These are phyloP conservation scores for Periplaneta americana DNA, from an alignment of 1,140 invertebrate species.

Conservation along the genomic window DNA sequence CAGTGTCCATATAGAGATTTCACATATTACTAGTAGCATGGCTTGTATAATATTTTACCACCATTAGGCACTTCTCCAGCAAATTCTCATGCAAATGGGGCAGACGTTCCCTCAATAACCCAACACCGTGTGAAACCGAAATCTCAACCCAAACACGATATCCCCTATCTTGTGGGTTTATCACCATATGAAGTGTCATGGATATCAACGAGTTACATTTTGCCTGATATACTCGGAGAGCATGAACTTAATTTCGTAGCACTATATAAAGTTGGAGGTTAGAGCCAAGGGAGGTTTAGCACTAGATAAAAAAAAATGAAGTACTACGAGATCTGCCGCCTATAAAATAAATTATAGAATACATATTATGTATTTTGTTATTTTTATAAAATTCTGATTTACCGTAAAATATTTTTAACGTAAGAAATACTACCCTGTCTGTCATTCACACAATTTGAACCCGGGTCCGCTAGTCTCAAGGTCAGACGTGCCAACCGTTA, in stretches of 20 bases:
- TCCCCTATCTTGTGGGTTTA: background rate
- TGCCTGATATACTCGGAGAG: background rate
- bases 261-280: too few relatives aligned
- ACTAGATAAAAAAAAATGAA: too few relatives aligned
- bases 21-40: background rate
- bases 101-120: background rate
- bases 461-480: too few relatives aligned
- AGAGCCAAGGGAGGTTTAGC: too few relatives aligned
- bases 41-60: background rate
- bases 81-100: background rate
- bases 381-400: too few relatives aligned
- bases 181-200: background rate
- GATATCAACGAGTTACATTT: background rate
- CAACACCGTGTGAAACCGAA: background rate
- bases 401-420: too few relatives aligned
- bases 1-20: background rate
- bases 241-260: background rate
- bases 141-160: background rate
- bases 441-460: too few relatives aligned
- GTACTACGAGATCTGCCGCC: too few relatives aligned
- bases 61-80: background rate
- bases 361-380: too few relatives aligned
- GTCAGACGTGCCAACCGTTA: too few relatives aligned
- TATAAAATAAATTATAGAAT: too few relatives aligned
- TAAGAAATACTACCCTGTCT: too few relatives aligned